Evolutionary conservation across 2,888 invertebrate species (phyloP).

Genomic region (Panzeria rudis): DNA sequence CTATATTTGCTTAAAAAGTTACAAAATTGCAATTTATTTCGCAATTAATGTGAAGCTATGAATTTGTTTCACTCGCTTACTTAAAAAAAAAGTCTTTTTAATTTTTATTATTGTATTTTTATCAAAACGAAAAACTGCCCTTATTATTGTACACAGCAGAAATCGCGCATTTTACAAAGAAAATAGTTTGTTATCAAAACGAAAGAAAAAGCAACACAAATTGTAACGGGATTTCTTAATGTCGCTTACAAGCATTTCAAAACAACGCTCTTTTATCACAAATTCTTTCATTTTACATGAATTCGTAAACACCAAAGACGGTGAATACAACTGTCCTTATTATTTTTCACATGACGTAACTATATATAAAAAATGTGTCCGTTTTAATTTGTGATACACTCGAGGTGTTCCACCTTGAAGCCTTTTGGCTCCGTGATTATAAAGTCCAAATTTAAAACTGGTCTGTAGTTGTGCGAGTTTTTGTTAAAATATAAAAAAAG

Average conservation of each 20-base stretch:
- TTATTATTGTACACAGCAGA: neutral
- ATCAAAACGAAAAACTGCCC: neutral
- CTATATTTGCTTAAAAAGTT: conserved; percentile 19
- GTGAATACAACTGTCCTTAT: conserved; percentile 9
- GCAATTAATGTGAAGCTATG: conserved; percentile 13
- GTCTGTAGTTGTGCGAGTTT: too few relatives aligned
- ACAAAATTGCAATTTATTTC: conserved; percentile 9
- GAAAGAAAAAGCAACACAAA: neutral
- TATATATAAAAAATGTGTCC: too few relatives aligned
- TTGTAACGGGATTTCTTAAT: conserved; percentile 6
- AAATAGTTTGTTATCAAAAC: neutral
- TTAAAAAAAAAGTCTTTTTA: neutral
- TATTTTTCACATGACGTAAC: too few relatives aligned
- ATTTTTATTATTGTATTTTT: neutral
- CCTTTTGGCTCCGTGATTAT: too few relatives aligned
- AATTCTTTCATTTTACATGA: conserved; percentile 14
- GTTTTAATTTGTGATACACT: too few relatives aligned
- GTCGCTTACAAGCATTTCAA: neutral
- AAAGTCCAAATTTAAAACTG: too few relatives aligned
- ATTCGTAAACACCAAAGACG: conserved; percentile 4
- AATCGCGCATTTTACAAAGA: neutral
- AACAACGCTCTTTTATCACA: conserved; percentile 7
- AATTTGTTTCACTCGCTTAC: neutral
- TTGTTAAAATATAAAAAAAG: too few relatives aligned
- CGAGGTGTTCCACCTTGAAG: too few relatives aligned